Evolutionary conservation across 2,888 invertebrate genomes (phyloP).

Genomic region (Eupithecia subumbrata): DNA sequence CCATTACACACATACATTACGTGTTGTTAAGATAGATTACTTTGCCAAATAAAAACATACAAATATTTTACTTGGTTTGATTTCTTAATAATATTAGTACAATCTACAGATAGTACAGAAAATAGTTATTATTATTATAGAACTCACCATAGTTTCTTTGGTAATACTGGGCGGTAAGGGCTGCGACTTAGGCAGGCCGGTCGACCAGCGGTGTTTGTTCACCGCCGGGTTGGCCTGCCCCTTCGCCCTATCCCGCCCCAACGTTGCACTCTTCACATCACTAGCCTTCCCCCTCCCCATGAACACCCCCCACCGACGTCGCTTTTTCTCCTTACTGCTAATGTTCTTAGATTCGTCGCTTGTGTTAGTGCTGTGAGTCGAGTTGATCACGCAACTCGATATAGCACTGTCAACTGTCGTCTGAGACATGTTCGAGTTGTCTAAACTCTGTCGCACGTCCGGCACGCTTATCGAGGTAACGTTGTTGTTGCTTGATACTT

Average conservation of each 20-base stretch:
- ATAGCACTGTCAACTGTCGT: constrained; percentile 58
- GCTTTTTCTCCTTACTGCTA: constrained; percentile 84
- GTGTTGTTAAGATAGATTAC: too few species aligned
- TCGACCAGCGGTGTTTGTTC: constrained; percentile 88
- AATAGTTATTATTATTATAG: neutral
- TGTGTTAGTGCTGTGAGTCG: constrained; percentile 65
- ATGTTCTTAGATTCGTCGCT: constrained; percentile 53
- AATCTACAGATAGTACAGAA: too few species aligned
- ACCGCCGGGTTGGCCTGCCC: constrained; percentile 56
- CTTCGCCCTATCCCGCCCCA: constrained; percentile 86
- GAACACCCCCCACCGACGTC: constrained; percentile 88
- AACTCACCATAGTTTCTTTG: constrained; percentile 90
- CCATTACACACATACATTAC: neutral
- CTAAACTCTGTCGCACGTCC: constrained; percentile 40
- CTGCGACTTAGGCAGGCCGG: constrained; percentile 87
- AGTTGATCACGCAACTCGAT: constrained; percentile 62
- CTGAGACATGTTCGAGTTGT: constrained; percentile 48
- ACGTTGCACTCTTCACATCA: constrained; percentile 86
- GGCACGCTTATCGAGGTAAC: constrained; percentile 73
- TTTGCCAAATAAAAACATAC: too few species aligned
- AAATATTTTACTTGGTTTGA: neutral
- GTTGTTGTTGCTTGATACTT: constrained; percentile 69
- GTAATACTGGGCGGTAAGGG: constrained; percentile 90
- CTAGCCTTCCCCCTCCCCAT: constrained; percentile 86
- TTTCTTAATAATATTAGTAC: too few species aligned